Evolutionary conservation across 2,113 vertebrate genomes (phyloP), one percentile per base, ranked within the genome.

Genomic region (Acrocephalus arundinaceus): DNA sequence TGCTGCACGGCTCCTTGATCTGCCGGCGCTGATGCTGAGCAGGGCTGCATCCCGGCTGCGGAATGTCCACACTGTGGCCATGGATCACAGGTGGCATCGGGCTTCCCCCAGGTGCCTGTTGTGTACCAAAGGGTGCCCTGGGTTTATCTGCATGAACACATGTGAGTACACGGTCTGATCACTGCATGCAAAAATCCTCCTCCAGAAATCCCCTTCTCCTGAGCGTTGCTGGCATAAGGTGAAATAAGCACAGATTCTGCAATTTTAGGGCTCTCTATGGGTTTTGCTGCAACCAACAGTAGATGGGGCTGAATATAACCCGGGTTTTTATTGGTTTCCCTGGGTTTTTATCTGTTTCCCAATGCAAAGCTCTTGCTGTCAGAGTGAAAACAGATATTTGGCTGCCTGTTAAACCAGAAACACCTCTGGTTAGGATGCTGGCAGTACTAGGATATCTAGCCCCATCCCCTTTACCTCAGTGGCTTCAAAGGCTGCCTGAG

Each of bases 251-350:
- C 4, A 10, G 61, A 78, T 80, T 51, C 62, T 85, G 89, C 45
- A 70, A 5, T 91, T 92, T 86, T 86, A 90, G 79, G 83, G 52
- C 65, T 96, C 82, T 88, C 72, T 48, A 35, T 4, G 30, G 66
- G 61, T 88, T 95, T 94, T 96, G 81, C 78, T 10, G 59, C 87
- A 95, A 73, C 75, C 39, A 45, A 3, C 66, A 41, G 81, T 43
- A 89, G 67, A 77, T 3, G 0, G 3, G 14, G 39, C 57, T 90
- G 90, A 71, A 80, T 84, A 33, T 66, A 74, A 84, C 74, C 62
- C 3, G 52, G 17, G 3, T 55, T 85, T 93, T 87, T 90, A 27
- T 54, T 37, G 11, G 27, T 73, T 81, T 89, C 52, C 77, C 52
- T 21, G 58, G 25, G 1, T 41, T 79, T 74, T 80, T 80, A 30